Conservation (phyloP, 2,113 vertebrate species). For the Ameiurus melas region DNA sequence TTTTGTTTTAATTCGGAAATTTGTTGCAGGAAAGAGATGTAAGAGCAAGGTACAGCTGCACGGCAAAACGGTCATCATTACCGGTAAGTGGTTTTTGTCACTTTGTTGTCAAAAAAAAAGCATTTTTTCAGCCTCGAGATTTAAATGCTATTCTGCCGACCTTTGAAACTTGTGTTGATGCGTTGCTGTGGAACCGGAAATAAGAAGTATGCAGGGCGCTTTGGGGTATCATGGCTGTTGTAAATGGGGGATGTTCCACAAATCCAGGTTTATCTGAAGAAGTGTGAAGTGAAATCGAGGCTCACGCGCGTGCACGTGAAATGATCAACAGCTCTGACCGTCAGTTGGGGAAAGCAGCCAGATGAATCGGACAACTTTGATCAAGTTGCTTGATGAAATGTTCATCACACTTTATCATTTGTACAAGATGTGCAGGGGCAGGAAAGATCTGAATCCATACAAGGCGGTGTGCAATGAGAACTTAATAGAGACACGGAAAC, state of each 20-base stretch:
- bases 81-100: slow-evolving; percentile 68
- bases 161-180: background rate
- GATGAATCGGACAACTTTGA: no score
- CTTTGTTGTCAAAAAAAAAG: no score
- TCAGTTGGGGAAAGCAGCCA: background rate
- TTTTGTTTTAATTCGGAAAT: slow-evolving; percentile 32
- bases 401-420: background rate
- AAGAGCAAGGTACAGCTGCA: slow-evolving; percentile 63
- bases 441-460: background rate
- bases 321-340: background rate
- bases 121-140: background rate
- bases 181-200: background rate
- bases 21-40: slow-evolving; percentile 53
- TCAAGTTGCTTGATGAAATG: background rate
- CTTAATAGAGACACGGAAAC: no score
- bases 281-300: background rate
- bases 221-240: background rate
- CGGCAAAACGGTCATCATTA: slow-evolving; percentile 86
- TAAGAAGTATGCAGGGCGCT: background rate
- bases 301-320: background rate
- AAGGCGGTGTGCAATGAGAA: background rate
- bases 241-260: background rate
- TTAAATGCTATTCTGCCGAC: background rate
- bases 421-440: background rate
- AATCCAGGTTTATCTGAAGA: background rate